These are phyloP conservation scores for Castor canadensis DNA, from an alignment of 2,113 vertebrate species.

Conservation along the genomic window DNA sequence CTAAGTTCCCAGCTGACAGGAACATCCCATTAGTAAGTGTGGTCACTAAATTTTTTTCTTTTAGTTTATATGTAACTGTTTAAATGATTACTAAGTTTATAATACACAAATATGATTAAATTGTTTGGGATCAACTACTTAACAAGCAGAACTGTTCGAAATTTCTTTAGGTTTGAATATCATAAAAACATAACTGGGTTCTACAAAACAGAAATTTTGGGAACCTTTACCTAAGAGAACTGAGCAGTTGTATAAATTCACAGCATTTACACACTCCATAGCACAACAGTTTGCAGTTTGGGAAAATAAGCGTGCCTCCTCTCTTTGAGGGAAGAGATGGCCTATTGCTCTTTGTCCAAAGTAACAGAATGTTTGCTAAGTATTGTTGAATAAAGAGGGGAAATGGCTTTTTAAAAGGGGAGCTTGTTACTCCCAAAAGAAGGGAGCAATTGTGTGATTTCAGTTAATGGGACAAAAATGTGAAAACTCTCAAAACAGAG, in stretches of 20 bases:
- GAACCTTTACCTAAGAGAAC: neutral
- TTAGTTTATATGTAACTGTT: neutral
- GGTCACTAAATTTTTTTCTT: neutral
- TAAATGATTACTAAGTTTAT: neutral
- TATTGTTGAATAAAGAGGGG: neutral
- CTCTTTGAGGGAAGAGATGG: neutral
- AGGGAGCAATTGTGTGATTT: neutral
- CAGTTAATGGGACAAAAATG: slow-evolving; percentile 24
- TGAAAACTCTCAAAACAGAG: neutral
- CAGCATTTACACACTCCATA: neutral
- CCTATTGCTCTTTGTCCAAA: slow-evolving; percentile 6
- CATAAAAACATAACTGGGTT: neutral
- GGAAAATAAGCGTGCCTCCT: neutral
- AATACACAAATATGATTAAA: neutral
- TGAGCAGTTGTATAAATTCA: neutral
- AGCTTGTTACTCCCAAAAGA: neutral
- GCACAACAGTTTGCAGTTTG: neutral
- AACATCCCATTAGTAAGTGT: neutral
- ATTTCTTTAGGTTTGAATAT: neutral
- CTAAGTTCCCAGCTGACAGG: neutral
- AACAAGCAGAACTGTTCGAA: neutral
- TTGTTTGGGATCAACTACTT: neutral
- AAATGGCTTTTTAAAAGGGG: slow-evolving; percentile 1
- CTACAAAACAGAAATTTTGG: neutral
- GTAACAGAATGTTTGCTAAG: neutral